A percentile compares a stretch with the other conserved stretches of the same genome.
Conservation (phyloP, 2,888 invertebrate species). For the Cacoxenus indagator region DNA sequence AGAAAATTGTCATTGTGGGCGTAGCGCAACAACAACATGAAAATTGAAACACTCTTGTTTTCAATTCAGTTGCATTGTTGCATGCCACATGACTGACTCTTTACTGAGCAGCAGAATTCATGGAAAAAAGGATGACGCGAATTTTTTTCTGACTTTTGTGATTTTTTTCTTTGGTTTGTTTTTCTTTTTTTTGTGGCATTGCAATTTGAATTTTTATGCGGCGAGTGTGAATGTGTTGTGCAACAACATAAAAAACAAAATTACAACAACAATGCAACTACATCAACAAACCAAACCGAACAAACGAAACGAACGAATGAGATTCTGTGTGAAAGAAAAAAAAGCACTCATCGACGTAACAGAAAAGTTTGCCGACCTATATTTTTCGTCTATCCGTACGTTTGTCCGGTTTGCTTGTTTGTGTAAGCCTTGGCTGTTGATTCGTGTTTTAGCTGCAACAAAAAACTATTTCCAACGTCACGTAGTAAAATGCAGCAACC, state of each 20-base stretch:
- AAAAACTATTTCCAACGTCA: conserved; percentile 56
- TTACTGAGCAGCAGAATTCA: too few relatives aligned
- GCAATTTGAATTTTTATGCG: conserved; percentile 63
- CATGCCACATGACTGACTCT: conserved; percentile 22
- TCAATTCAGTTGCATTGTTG: conserved; percentile 3
- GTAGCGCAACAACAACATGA: too few relatives aligned
- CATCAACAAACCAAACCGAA: too few relatives aligned
- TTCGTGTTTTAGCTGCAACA: conserved; percentile 42
- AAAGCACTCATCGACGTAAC: conserved; percentile 25
- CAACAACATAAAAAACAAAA: not conserved
- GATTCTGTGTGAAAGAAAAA: conserved; percentile 30
- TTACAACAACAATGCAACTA: conserved; percentile 24
- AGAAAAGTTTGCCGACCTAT: conserved; percentile 63
- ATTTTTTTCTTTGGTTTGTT: not conserved
- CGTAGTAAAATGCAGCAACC: conserved; percentile 59
- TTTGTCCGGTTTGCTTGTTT: not conserved
- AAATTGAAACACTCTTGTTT: not conserved
- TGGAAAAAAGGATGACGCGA: conserved; percentile 17
- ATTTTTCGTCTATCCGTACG: conserved; percentile 29
- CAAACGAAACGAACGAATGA: not conserved
- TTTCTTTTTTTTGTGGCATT: conserved; percentile 11
- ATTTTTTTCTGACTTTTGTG: conserved; percentile 7
- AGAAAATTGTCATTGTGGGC: too few relatives aligned
- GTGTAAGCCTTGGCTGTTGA: conserved; percentile 26
- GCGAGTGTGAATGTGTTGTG: conserved; percentile 16